Percentiles rank a stretch among this genome's conserved stretches.
Conservation (phyloP, 2,888 invertebrate species). For the Harpagoxenus sublaevis region DNA sequence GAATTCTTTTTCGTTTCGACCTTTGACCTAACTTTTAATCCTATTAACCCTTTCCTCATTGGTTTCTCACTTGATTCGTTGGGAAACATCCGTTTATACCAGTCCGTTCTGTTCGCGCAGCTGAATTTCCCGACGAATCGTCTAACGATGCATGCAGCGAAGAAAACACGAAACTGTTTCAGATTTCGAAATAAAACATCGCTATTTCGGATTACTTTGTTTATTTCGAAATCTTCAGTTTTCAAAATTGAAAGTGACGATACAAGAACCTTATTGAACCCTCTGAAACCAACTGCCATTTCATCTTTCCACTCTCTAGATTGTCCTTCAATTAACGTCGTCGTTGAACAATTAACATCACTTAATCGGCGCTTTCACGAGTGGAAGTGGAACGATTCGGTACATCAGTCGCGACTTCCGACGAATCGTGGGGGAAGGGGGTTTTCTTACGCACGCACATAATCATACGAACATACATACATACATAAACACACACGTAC, state of each 20-base stretch:
- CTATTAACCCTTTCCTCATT: not conserved
- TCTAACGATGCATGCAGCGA: not conserved
- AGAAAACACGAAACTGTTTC: not conserved
- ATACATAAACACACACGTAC: constrained; percentile 20
- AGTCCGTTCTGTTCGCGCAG: constrained; percentile 24
- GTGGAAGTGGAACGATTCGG: constrained; percentile 17
- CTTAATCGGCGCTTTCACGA: constrained; percentile 8
- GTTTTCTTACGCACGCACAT: constrained; percentile 3
- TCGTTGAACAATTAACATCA: constrained; percentile 35
- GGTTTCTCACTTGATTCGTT: constrained; percentile 13
- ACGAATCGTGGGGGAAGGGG: constrained; percentile 16
- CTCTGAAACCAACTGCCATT: not conserved
- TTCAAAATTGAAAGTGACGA: not conserved
- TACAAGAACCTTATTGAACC: not conserved
- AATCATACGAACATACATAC: constrained; percentile 6
- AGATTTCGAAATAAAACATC: constrained; percentile 40
- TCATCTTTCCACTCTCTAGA: not conserved
- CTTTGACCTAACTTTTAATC: constrained; percentile 2
- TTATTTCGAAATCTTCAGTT: not conserved
- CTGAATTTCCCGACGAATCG: constrained; percentile 25
- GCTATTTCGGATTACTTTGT: constrained; percentile 7
- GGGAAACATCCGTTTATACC: constrained; percentile 19
- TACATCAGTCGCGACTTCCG: constrained; percentile 33
- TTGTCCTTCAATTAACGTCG: constrained; percentile 3
- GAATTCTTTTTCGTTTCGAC: constrained; percentile 4